Evolutionary conservation across 2,797 vertebrate species (phyloP).

Genomic region (Cossypha dichroa): DNA sequence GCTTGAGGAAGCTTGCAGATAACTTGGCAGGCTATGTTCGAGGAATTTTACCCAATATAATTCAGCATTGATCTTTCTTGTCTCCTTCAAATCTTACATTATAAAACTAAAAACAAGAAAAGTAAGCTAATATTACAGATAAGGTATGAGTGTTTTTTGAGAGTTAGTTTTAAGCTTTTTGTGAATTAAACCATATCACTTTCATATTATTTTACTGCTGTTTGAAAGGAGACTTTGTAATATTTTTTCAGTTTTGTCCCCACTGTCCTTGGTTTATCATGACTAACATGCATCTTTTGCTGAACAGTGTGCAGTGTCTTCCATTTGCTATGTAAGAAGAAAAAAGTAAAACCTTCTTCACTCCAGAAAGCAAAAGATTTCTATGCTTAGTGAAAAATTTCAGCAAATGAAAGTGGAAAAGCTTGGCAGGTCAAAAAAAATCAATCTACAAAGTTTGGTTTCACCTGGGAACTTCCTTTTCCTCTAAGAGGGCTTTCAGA

Average conservation of each 20-base stretch:
- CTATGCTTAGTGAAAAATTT: neutral
- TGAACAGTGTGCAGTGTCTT: neutral
- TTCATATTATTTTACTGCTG: neutral
- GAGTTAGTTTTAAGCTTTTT: neutral
- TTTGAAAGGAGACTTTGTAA: neutral
- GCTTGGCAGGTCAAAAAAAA: neutral
- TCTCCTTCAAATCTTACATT: neutral
- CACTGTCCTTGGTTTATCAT: neutral
- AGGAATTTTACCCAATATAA: neutral
- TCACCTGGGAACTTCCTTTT: neutral
- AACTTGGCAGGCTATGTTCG: neutral
- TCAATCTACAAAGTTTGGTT: neutral
- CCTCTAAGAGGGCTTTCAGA: neutral
- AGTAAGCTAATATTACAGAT: neutral
- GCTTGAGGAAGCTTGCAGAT: neutral
- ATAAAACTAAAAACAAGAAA: neutral
- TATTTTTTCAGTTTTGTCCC: neutral
- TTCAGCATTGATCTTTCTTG: neutral
- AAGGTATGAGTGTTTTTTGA: neutral
- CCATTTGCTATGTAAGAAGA: neutral
- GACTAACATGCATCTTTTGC: neutral
- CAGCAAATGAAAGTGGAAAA: neutral
- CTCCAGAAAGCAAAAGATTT: neutral
- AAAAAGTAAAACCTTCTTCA: neutral
- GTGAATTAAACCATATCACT: neutral